A percentile compares a stretch with the other conserved stretches of the same genome.
Evolutionary conservation across 2,113 vertebrate genomes (phyloP).

Genomic region (Turnix velox): DNA sequence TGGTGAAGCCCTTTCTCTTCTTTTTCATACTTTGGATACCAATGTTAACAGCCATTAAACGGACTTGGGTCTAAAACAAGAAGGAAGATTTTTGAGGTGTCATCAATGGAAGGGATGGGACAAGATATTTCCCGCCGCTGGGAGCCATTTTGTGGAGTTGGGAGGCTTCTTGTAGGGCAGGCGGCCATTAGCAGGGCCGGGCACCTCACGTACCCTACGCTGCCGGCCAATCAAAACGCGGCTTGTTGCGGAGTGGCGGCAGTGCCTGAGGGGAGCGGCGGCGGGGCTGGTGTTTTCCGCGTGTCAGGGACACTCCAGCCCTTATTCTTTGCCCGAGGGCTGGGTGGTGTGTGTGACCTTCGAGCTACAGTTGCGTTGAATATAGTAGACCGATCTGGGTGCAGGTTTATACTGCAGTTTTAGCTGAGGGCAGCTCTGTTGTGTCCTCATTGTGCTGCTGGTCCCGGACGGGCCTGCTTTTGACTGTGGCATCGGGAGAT

Average conservation of each 20-base stretch:
- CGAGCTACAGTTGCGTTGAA: rapidly evolving
- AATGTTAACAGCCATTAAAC: rapidly evolving
- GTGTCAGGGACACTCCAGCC: rapidly evolving
- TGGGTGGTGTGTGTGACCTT: rapidly evolving
- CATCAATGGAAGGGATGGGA: rapidly evolving
- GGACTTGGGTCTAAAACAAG: neutral
- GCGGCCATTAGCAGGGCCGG: rapidly evolving
- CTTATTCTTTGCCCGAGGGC: rapidly evolving
- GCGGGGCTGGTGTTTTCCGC: rapidly evolving
- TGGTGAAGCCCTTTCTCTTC: neutral
- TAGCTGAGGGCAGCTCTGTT: rapidly evolving
- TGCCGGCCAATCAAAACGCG: neutral
- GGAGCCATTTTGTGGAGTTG: neutral
- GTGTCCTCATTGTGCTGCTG: neutral
- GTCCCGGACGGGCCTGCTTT: rapidly evolving
- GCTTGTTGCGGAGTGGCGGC: rapidly evolving
- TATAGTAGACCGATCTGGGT: neutral
- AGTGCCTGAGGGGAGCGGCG: rapidly evolving
- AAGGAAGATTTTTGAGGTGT: rapidly evolving
- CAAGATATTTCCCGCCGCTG: rapidly evolving
- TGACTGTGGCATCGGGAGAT: too few species aligned
- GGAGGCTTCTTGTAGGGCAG: too few species aligned
- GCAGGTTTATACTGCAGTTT: neutral
- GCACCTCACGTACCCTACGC: neutral
- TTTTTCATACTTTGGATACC: neutral